phyloP scores from a whole-genome alignment of 2,888 invertebrate genomes.

The Timema cristinae region DNA sequence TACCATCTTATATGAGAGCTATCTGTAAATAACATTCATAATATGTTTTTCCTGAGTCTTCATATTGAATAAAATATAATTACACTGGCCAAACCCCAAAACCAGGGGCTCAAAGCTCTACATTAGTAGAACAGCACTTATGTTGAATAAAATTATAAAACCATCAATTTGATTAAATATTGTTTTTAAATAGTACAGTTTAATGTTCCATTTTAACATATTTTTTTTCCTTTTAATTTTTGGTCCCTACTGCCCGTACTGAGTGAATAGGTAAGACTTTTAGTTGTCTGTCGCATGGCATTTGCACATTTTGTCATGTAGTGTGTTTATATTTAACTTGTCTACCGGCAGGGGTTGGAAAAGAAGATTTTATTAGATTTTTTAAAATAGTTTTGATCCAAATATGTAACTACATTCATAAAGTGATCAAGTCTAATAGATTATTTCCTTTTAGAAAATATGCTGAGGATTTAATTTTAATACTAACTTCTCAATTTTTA shows the following conservation, averaged over 20 bases:
- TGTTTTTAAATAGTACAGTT: slow-evolving; percentile 17
- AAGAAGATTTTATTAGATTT: slow-evolving; percentile 4
- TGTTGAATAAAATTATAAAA: not conserved
- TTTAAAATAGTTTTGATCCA: slow-evolving; percentile 14
- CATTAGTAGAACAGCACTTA: too few species aligned
- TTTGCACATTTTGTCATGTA: slow-evolving; percentile 18
- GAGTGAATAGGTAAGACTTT: slow-evolving; percentile 62
- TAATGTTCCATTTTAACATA: slow-evolving; percentile 26
- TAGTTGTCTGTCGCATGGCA: not conserved
- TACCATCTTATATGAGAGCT: too few species aligned
- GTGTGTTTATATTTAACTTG: slow-evolving; percentile 11
- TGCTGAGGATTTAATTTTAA: not conserved
- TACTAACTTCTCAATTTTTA: too few species aligned
- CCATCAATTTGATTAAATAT: slow-evolving; percentile 13
- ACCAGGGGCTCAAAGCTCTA: too few species aligned
- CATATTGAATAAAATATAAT: too few species aligned
- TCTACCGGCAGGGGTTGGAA: not conserved
- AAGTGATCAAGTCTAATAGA: not conserved
- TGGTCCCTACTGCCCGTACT: slow-evolving; percentile 77
- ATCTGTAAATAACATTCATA: too few species aligned
- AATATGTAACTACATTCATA: too few species aligned
- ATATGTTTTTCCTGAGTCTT: too few species aligned
- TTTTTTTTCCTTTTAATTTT: slow-evolving; percentile 35
- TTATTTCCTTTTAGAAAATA: not conserved
- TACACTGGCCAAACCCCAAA: too few species aligned